Conservation (phyloP, 2,888 invertebrate genomes). For the Dicranocentrus wangi region DNA sequence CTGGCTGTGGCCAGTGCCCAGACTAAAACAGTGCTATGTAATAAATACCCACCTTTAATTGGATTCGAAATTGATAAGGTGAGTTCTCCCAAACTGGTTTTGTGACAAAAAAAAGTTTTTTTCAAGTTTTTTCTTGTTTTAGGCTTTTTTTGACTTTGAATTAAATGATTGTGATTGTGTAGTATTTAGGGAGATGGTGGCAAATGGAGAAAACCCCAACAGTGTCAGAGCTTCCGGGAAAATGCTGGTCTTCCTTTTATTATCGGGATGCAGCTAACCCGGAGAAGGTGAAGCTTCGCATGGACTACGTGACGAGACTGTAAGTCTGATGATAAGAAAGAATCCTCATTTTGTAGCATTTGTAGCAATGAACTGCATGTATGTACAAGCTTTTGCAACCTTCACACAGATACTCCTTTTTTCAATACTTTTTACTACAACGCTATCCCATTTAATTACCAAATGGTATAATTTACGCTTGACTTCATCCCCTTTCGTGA, state of each 20-base stretch:
- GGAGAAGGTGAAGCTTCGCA: conserved; percentile 73
- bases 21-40: conserved; percentile 67
- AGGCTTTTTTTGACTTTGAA: too few relatives aligned
- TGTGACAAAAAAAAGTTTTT: neutral
- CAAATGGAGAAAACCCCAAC: conserved; percentile 74
- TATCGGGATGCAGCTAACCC: conserved; percentile 73
- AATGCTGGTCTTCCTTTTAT: conserved; percentile 73
- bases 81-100: conserved; percentile 17
- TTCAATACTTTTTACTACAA: neutral
- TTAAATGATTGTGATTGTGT: conserved; percentile 16
- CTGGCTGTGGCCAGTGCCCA: conserved; percentile 40
- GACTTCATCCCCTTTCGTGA: conserved; percentile 5
- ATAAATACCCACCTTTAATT: conserved; percentile 72
- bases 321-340: conserved; percentile 67
- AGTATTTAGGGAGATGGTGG: conserved; percentile 74
- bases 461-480: neutral
- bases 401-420: too few relatives aligned
- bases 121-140: neutral
- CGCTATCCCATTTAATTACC: neutral
- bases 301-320: conserved; percentile 73
- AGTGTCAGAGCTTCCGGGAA: conserved; percentile 73
- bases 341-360: too few relatives aligned
- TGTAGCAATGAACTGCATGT: too few relatives aligned
- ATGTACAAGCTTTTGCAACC: too few relatives aligned
- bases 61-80: conserved; percentile 73